Conservation (phyloP, 2,888 invertebrate species). For the Rapana venosa region DNA sequence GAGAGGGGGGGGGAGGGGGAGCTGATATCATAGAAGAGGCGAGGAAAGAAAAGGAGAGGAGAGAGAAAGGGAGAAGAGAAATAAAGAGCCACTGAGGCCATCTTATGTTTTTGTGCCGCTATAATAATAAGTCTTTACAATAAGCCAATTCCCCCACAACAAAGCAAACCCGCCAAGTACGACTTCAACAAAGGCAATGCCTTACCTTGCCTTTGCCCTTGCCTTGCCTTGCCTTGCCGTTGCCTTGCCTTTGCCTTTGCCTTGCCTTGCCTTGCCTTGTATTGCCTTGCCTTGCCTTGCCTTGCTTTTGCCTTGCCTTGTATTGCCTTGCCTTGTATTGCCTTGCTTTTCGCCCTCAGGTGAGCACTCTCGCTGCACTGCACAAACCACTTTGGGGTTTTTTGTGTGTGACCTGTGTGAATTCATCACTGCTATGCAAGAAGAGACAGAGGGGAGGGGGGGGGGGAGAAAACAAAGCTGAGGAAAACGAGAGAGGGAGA, state of each 20-base stretch:
- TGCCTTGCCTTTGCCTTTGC: too few species aligned
- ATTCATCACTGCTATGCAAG: neutral
- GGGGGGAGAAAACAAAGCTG: neutral
- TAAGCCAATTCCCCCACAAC: neutral
- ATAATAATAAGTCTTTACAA: neutral
- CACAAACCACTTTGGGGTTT: too few species aligned
- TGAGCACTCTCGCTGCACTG: too few species aligned
- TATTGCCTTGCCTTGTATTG: too few species aligned
- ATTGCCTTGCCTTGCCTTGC: too few species aligned
- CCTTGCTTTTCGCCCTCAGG: too few species aligned
- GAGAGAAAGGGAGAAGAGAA: neutral
- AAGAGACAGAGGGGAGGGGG: neutral
- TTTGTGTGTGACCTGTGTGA: neutral
- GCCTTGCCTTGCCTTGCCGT: too few species aligned
- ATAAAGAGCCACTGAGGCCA: neutral
- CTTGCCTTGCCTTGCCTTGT: too few species aligned
- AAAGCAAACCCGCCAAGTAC: neutral
- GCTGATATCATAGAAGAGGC: neutral
- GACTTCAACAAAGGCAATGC: neutral
- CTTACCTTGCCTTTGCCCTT: too few species aligned
- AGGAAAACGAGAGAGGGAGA: neutral
- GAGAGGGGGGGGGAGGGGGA: neutral
- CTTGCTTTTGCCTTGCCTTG: too few species aligned
- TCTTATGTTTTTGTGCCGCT: too few species aligned
- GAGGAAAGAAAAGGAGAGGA: neutral